These are phyloP conservation scores for Phataginus tricuspis DNA, from an alignment of 2,797 vertebrate genomes.

Conservation along the genomic window DNA sequence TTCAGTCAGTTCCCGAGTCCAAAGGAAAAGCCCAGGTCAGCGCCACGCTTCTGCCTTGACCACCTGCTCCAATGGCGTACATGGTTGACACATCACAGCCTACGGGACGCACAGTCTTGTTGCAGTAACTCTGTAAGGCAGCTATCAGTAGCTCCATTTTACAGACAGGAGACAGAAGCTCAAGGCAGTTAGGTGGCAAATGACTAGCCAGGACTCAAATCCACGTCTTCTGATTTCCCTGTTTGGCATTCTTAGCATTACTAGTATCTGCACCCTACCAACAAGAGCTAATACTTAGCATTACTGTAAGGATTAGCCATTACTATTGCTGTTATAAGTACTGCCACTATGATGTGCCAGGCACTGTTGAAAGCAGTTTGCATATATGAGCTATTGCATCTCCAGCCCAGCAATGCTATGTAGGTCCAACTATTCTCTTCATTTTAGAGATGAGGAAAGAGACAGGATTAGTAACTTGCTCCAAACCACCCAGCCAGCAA, in stretches of 20 bases:
- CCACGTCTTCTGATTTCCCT: neutral
- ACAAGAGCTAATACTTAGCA: neutral
- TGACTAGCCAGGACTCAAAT: neutral
- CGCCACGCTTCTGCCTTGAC: no score
- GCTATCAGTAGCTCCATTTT: neutral
- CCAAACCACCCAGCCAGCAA: neutral
- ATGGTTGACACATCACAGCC: fast-evolving
- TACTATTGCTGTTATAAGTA: no score
- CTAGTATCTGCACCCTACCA: neutral
- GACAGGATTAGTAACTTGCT: no score
- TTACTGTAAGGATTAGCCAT: neutral
- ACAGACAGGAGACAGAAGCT: neutral
- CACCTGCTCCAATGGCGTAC: neutral
- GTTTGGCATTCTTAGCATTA: neutral
- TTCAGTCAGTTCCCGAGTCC: neutral
- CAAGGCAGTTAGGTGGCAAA: neutral
- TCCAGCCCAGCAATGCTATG: neutral
- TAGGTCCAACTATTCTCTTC: neutral
- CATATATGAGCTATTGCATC: neutral
- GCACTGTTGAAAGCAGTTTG: neutral
- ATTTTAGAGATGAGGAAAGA: neutral
- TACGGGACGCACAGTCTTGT: fast-evolving
- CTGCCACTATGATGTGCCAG: fast-evolving
- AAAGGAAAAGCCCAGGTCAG: neutral
- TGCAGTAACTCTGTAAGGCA: fast-evolving